Conservation (phyloP, 1,140 invertebrate genomes). For the Diachasmimorpha longicaudata region DNA sequence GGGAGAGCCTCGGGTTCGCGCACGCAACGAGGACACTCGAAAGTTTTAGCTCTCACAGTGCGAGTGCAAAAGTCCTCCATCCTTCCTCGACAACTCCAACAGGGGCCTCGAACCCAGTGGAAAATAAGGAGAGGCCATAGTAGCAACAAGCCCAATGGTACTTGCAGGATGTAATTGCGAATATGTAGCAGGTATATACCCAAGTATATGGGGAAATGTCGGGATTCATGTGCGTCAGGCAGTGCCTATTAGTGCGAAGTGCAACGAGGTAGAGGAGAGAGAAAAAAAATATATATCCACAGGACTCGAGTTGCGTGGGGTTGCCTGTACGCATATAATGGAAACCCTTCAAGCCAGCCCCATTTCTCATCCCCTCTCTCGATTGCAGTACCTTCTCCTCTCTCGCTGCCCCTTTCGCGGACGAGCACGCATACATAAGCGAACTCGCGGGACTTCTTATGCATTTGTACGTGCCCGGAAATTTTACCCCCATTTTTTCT, state of each 20-base stretch:
- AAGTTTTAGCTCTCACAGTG: background rate
- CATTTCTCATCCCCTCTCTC: background rate
- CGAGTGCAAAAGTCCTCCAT: slow-evolving; percentile 2
- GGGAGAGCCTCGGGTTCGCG: background rate
- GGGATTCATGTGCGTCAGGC: background rate
- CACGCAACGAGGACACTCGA: background rate
- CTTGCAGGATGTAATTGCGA: slow-evolving; percentile 12
- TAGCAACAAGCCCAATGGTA: background rate
- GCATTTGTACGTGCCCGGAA: background rate
- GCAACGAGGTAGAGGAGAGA: background rate
- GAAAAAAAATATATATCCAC: slow-evolving; percentile 30
- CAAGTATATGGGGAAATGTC: background rate
- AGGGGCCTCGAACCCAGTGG: background rate
- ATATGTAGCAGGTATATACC: slow-evolving; percentile 1
- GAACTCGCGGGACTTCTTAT: background rate
- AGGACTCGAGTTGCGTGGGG: slow-evolving; percentile 38
- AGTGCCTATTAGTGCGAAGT: slow-evolving; percentile 45
- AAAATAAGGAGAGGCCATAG: background rate
- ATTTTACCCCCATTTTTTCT: background rate
- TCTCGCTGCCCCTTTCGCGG: background rate
- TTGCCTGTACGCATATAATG: slow-evolving; percentile 50
- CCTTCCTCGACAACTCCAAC: background rate
- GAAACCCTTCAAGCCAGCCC: slow-evolving; percentile 56
- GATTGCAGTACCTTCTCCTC: background rate
- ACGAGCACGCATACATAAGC: background rate